Base-by-base conservation (phyloP, 2,797 vertebrate species). In the Fratercula arctica region DNA sequence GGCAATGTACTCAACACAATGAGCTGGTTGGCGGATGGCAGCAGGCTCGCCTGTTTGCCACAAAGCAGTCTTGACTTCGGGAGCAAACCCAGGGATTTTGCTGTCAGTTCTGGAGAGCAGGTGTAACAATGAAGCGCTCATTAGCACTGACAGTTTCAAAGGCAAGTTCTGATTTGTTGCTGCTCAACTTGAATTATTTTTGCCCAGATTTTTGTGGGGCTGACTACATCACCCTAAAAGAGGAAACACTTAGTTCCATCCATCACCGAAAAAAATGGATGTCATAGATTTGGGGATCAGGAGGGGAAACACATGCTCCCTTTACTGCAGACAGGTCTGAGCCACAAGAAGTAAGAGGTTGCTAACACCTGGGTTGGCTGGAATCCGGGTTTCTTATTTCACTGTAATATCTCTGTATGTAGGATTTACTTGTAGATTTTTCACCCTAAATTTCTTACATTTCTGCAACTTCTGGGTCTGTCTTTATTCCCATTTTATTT, bases 1-100 rank as follows among this genome's bases (percentile, higher is more conserved):
- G 94, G 87, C 96, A 93, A 63, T 78, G 73, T 88, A 85, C 91
- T 93, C 43, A 11, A 61, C 94, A 97, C 93, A 95, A 91, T 84
- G 90, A 93, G 89, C 88, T 9, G 77, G 67, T 91, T 82, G 93
- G 96, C 6, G 24, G 59, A 90, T 43, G 72, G 94, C 95, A 93
- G 92, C 94, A 94, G 96, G 87, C 93, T 94, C 0, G 12, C 89
- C 89, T 64, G 35, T 84, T 79, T 77, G 75, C 86, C 87, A 77
- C 90, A 90, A 56, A 89, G 89, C 92, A 93, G 45, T 73, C 90
- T 90, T 79, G 16, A 46, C 85, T 92, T 51, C 16, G 82, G 87
- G 90, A 97, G 85, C 87, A 95, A 70, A 96, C 89, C 89, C 79
- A 76, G 87, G 82, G 89, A 84, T 92, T 84, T 90, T 90, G 89